phyloP scores from a whole-genome alignment of 2,797 vertebrate genomes.

The Pseudochirops corinnae region DNA sequence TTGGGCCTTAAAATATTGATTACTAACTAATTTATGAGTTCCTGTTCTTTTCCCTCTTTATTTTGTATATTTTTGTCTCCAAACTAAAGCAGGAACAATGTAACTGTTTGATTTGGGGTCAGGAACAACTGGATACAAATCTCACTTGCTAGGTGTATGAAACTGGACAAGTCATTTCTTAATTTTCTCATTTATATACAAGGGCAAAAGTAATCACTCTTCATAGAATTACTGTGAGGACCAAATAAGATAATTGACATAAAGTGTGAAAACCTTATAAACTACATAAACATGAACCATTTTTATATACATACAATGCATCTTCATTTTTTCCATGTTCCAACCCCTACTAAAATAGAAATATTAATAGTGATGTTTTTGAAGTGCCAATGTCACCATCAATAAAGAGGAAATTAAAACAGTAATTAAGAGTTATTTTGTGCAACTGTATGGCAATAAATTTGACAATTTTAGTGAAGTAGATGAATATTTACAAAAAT shows the following conservation, averaged over 20 bases:
- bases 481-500: no score
- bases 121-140: not conserved
- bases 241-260: not conserved
- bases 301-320: not conserved
- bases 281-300: not conserved
- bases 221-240: not conserved
- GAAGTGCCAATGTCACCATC: not conserved
- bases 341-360: not conserved
- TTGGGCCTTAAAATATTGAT: not conserved
- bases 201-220: not conserved
- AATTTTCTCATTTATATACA: not conserved
- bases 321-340: not conserved
- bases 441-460: no score
- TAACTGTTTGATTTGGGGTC: not conserved
- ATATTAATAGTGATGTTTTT: not conserved
- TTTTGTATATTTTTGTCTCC: not conserved
- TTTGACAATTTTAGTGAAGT: no score
- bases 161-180: not conserved
- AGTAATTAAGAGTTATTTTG: no score
- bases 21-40: not conserved
- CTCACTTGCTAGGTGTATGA: not conserved
- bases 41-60: not conserved
- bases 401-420: no score
- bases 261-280: not conserved
- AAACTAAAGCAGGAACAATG: not conserved